Evolutionary conservation across 2,797 vertebrate genomes (phyloP).

Genomic region (Sebastes vulpes): DNA sequence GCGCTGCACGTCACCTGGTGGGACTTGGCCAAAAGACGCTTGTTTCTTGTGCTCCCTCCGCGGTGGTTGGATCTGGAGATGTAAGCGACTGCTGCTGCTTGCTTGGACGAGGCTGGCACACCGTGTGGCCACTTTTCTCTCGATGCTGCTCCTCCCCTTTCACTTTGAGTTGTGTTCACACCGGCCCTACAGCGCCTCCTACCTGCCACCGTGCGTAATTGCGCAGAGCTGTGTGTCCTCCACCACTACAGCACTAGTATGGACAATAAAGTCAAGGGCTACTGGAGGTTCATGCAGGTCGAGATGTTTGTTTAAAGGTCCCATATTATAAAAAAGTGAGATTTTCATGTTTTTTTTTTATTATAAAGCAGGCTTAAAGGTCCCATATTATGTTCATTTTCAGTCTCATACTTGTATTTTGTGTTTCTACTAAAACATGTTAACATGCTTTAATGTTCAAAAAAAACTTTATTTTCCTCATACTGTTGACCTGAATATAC

Average conservation of each 20-base stretch:
- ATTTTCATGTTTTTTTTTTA: too few relatives aligned
- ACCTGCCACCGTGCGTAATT: constrained; percentile 32
- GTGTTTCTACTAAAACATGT: too few relatives aligned
- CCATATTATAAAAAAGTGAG: too few relatives aligned
- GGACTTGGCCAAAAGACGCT: constrained; percentile 61
- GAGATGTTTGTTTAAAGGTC: background rate
- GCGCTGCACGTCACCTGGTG: constrained; percentile 55
- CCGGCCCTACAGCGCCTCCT: constrained; percentile 78
- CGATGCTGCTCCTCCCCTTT: constrained; percentile 85
- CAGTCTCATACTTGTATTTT: too few relatives aligned
- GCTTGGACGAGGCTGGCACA: constrained; percentile 70
- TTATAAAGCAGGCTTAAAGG: too few relatives aligned
- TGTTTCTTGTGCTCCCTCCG: constrained; percentile 58
- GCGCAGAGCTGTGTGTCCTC: constrained; percentile 5
- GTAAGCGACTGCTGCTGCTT: constrained; percentile 71
- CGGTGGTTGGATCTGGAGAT: constrained; percentile 60
- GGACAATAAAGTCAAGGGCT: background rate
- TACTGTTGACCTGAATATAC: too few relatives aligned
- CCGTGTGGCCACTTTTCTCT: constrained; percentile 86
- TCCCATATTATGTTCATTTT: too few relatives aligned
- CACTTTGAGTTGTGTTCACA: constrained; percentile 43
- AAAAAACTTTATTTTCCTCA: too few relatives aligned
- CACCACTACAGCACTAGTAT: background rate
- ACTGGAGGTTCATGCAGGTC: background rate
- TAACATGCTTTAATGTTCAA: too few relatives aligned